phyloP scores from a whole-genome alignment of 2,888 invertebrate species.

The Idaea straminata region DNA sequence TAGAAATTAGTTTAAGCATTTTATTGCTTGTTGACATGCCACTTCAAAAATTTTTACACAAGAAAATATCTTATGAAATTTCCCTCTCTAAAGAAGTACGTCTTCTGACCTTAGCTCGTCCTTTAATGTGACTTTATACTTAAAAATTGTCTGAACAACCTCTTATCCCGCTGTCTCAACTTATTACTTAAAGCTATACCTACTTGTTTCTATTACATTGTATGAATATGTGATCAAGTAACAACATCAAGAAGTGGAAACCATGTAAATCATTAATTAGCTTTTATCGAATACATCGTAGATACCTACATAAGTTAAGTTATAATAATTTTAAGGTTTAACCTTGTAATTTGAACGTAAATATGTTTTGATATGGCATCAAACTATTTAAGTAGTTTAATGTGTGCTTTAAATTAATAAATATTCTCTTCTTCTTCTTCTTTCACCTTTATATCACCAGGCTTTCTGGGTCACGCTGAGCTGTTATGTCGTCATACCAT shows the following conservation, averaged over 20 bases:
- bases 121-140: conserved; percentile 18
- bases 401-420: no score
- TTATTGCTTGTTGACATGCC: not conserved
- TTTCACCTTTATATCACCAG: no score
- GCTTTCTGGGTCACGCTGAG: no score
- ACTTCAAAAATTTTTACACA: conserved; percentile 15
- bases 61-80: conserved; percentile 23
- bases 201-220: conserved; percentile 27
- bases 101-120: conserved; percentile 19
- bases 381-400: no score
- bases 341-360: not conserved
- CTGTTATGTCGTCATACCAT: no score
- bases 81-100: conserved; percentile 17
- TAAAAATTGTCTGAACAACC: conserved; percentile 17
- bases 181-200: conserved; percentile 33
- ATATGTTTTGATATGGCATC: no score
- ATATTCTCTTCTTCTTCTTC: no score
- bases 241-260: not conserved
- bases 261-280: not conserved
- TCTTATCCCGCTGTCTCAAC: conserved; percentile 30
- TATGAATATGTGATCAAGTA: conserved; percentile 21
- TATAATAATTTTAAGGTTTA: not conserved
- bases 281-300: not conserved
- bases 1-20: not conserved
- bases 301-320: not conserved